These are phyloP conservation scores for Dryadula phaetusa DNA, from an alignment of 2,888 invertebrate species.

Conservation along the genomic window DNA sequence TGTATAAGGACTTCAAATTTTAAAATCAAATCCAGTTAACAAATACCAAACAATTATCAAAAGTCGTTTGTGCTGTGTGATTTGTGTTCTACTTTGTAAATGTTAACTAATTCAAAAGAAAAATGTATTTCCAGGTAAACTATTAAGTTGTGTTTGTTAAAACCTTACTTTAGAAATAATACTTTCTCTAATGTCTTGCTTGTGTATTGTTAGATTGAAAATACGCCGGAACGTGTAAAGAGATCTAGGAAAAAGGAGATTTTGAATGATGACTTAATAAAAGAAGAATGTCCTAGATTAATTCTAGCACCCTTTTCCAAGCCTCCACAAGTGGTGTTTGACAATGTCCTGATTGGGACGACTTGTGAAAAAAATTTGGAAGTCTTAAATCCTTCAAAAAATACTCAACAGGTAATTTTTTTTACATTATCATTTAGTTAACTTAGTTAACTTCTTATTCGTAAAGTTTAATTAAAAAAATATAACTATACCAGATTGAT, in stretches of 20 bases:
- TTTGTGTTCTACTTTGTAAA: conserved; percentile 33
- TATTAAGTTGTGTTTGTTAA: conserved; percentile 12
- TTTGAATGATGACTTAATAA: conserved; percentile 58
- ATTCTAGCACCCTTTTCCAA: conserved; percentile 87
- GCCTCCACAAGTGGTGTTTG: conserved; percentile 87
- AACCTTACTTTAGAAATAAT: background rate
- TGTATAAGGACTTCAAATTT: conserved; percentile 9
- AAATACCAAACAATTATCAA: conserved; percentile 18
- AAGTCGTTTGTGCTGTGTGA: conserved; percentile 2
- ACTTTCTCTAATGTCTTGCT: conserved; percentile 1
- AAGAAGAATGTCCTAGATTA: conserved; percentile 80
- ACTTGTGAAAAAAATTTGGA: conserved; percentile 81
- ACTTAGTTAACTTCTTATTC: too few species aligned
- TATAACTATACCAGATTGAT: background rate
- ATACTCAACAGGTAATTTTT: conserved; percentile 67
- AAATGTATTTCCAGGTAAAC: conserved; percentile 70
- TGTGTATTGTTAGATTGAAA: conserved; percentile 68
- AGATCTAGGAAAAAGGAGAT: conserved; percentile 65
- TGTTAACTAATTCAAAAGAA: conserved; percentile 19
- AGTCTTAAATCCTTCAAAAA: conserved; percentile 84
- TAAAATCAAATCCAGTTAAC: conserved; percentile 17
- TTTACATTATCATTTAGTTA: background rate
- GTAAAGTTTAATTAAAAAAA: background rate
- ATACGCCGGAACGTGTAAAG: conserved; percentile 76
- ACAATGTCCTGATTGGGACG: conserved; percentile 85